A percentile compares a stretch with the other conserved stretches of the same genome.
These are phyloP conservation scores for Drosophila arawakana DNA, from an alignment of 1,140 invertebrate genomes.

Conservation along the genomic window DNA sequence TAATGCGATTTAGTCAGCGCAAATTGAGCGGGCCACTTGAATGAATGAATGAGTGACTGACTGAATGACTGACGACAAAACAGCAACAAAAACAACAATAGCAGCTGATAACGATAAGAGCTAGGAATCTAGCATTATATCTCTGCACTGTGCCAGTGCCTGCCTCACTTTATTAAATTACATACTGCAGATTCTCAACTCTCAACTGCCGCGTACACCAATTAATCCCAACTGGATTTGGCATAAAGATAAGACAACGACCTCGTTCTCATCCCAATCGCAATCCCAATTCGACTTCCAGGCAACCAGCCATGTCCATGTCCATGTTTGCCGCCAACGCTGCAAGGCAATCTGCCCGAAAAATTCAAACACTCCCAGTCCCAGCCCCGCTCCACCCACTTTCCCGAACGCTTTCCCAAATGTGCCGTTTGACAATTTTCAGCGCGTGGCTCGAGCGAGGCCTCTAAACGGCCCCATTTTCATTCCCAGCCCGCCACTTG, in stretches of 20 bases:
- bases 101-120: conserved; percentile 64
- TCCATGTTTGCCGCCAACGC: conserved; percentile 42
- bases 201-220: conserved; percentile 60
- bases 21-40: conserved; percentile 79
- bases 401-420: conserved; percentile 15
- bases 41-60: conserved; percentile 61
- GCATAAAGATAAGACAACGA: conserved; percentile 80
- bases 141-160: conserved; percentile 19
- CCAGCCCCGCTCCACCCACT: neutral
- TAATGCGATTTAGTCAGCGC: conserved; percentile 79
- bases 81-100: conserved; percentile 38
- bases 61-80: conserved; percentile 54
- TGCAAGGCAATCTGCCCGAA: conserved; percentile 62
- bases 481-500: conserved; percentile 63
- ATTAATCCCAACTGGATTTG: conserved; percentile 82
- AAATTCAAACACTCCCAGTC: conserved; percentile 7
- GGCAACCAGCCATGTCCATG: neutral
- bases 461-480: conserved; percentile 51
- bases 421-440: conserved; percentile 71
- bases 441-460: conserved; percentile 65
- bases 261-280: conserved; percentile 13
- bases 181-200: conserved; percentile 60
- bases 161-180: conserved; percentile 80
- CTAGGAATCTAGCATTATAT: conserved; percentile 22
- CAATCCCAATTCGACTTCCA: neutral